Conservation (phyloP, 1,140 invertebrate genomes). For the Phocides pigmalion region DNA sequence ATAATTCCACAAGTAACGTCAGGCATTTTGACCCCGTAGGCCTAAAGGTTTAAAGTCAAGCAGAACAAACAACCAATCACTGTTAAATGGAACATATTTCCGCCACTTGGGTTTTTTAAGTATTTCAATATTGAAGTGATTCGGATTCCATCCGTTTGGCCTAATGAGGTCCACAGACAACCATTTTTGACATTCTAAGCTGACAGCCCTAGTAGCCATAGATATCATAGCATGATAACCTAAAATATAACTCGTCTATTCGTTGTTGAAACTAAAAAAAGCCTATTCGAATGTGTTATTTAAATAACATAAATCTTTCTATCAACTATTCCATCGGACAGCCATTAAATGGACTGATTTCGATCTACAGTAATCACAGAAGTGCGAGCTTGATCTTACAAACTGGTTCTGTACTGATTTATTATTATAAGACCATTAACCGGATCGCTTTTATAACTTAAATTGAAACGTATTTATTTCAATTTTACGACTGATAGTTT, state of each 20-base stretch:
- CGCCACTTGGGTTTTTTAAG: too few species aligned
- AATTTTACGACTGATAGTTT: too few species aligned
- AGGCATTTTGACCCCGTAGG: too few species aligned
- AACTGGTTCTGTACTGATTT: conserved; percentile 35
- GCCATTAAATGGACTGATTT: conserved; percentile 63
- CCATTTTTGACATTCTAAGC: neutral
- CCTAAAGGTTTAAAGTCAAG: too few species aligned
- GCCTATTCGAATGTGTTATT: conserved; percentile 56
- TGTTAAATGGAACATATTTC: too few species aligned
- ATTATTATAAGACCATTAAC: neutral
- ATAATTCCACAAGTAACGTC: too few species aligned
- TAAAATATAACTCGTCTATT: conserved; percentile 43
- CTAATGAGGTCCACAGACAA: too few species aligned
- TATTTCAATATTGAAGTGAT: too few species aligned
- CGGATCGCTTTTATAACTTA: too few species aligned
- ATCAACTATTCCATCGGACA: conserved; percentile 66
- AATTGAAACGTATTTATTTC: too few species aligned
- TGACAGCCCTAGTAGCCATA: conserved; percentile 36
- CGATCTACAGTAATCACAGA: conserved; percentile 55
- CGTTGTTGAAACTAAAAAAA: conserved; percentile 50
- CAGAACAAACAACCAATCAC: too few species aligned
- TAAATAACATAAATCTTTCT: conserved; percentile 72
- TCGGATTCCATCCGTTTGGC: too few species aligned
- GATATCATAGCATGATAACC: conserved; percentile 47
- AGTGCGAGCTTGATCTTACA: conserved; percentile 8